A percentile compares a stretch with the other conserved stretches of the same genome.
Conservation (phyloP, 2,113 vertebrate genomes). For the Delphinus delphis region DNA sequence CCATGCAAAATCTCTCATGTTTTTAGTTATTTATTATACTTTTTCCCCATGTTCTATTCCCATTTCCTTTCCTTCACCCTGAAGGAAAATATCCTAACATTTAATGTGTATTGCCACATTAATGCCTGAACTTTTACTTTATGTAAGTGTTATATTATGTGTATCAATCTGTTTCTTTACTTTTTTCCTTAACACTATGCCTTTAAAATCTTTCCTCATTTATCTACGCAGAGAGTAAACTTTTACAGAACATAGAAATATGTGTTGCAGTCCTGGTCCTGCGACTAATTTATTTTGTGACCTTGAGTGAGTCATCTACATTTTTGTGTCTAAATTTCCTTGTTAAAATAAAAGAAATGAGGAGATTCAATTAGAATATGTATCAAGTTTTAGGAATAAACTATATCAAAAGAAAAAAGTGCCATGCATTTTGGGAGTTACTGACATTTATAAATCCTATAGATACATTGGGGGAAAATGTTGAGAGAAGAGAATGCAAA, state of each 20-base stretch:
- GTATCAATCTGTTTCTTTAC: background rate
- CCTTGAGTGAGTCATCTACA: background rate
- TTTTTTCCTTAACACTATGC: background rate
- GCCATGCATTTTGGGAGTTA: background rate
- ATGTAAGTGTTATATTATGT: background rate
- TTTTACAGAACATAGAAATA: background rate
- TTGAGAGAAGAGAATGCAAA: background rate
- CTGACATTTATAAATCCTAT: background rate
- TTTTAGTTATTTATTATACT: background rate
- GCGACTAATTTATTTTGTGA: background rate
- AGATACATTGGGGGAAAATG: background rate
- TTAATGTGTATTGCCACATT: background rate
- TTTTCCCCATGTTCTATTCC: background rate
- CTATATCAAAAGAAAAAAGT: background rate
- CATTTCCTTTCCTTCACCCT: background rate
- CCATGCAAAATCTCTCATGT: background rate
- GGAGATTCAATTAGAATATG: background rate
- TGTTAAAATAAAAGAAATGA: background rate
- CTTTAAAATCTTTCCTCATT: background rate
- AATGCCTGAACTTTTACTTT: background rate
- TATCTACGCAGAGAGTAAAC: background rate
- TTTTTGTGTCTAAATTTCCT: background rate
- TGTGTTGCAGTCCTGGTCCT: background rate
- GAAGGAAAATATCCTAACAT: background rate
- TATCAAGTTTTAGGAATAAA: background rate